phyloP scores from a whole-genome alignment of 2,888 invertebrate genomes.

The Drosophila pseudotakahashii region DNA sequence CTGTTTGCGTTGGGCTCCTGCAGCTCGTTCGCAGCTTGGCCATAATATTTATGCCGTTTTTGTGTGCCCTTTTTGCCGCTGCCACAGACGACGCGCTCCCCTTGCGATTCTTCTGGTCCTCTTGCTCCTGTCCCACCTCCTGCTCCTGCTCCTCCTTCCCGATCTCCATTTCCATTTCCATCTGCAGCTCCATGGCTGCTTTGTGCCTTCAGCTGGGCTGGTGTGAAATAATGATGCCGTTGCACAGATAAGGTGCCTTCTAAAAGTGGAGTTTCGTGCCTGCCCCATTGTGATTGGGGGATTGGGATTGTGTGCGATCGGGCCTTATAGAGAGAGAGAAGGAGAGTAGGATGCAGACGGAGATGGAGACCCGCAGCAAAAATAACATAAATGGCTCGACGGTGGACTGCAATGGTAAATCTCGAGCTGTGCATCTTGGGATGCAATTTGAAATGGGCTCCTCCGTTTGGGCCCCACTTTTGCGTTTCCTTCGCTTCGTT shows the following conservation, averaged over 20 bases:
- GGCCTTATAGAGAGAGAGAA: conserved; percentile 50
- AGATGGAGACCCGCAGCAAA: conserved; percentile 43
- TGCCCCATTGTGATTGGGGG: conserved; percentile 65
- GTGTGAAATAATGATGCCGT: conserved; percentile 84
- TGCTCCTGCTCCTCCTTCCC: conserved; percentile 20
- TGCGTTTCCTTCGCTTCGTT: conserved; percentile 18
- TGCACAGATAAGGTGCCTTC: conserved; percentile 80
- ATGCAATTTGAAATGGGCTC: conserved; percentile 36
- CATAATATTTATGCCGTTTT: conserved; percentile 75
- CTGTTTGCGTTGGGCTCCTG: conserved; percentile 37
- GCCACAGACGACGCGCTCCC: conserved; percentile 33
- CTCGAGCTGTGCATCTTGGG: conserved; percentile 48
- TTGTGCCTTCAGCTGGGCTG: conserved; percentile 48
- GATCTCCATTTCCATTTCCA: conserved; percentile 17
- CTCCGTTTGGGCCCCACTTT: conserved; percentile 28
- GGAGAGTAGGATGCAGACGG: conserved; percentile 10
- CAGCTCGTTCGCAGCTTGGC: conserved; percentile 55
- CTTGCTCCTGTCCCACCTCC: conserved; percentile 17
- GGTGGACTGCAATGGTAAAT: conserved; percentile 52
- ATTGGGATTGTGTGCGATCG: conserved; percentile 40
- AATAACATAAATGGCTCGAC: conserved; percentile 70
- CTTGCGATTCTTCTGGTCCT: not conserved
- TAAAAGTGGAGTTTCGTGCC: conserved; percentile 67
- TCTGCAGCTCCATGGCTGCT: conserved; percentile 28
- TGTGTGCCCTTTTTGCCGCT: conserved; percentile 66